Evolutionary conservation across 2,888 invertebrate genomes (phyloP).

Genomic region (Cerceris ruficornis): DNA sequence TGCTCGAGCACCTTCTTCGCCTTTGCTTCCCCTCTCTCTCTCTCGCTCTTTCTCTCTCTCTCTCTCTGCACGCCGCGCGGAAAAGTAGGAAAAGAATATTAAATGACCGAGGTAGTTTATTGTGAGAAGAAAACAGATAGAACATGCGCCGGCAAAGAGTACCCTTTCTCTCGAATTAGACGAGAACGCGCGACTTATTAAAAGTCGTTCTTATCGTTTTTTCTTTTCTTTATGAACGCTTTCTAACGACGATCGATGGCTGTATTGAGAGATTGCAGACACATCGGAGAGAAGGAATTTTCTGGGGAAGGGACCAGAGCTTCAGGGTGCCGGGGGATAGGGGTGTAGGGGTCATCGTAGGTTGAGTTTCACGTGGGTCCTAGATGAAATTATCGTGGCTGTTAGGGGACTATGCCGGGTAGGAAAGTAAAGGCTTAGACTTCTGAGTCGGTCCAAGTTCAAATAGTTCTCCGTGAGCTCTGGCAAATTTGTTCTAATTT

Average conservation of each 20-base stretch:
- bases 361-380: too few relatives aligned
- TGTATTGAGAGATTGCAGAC: too few relatives aligned
- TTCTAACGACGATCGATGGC: neutral
- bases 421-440: too few relatives aligned
- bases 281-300: too few relatives aligned
- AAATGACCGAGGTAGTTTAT: slow-evolving; percentile 40
- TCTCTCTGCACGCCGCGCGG: slow-evolving; percentile 1
- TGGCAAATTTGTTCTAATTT: too few relatives aligned
- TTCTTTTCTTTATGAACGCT: neutral
- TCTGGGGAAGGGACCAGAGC: too few relatives aligned
- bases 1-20: slow-evolving; percentile 22
- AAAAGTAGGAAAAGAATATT: slow-evolving; percentile 49
- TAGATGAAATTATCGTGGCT: too few relatives aligned
- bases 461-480: too few relatives aligned
- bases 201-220: slow-evolving; percentile 22
- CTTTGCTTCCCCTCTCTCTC: slow-evolving; percentile 13
- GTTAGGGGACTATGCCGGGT: too few relatives aligned
- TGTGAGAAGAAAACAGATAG: slow-evolving; percentile 38
- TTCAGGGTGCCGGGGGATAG: too few relatives aligned
- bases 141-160: slow-evolving; percentile 21
- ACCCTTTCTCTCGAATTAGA: slow-evolving; percentile 38
- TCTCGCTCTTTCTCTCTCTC: neutral
- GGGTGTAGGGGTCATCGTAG: too few relatives aligned
- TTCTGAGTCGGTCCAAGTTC: too few relatives aligned
- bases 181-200: slow-evolving; percentile 7